phyloP scores from a whole-genome alignment of 30 jellyfish, hydroid and myxozoan genomes.

The Hydractinia echinata region DNA sequence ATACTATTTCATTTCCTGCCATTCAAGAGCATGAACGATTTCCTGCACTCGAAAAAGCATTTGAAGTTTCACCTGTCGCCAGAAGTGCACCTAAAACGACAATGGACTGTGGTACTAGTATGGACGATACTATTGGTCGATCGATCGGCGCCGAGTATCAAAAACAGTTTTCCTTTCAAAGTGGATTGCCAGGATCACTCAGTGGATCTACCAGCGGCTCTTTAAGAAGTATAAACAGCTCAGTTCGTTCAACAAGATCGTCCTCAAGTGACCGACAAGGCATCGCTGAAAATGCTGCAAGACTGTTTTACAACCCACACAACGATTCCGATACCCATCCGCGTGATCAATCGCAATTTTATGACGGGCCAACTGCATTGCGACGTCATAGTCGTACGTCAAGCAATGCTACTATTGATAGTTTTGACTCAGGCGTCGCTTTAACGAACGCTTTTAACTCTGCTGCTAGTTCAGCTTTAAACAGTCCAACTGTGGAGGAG shows the following conservation, averaged over 20 bases:
- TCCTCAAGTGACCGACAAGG: conserved; percentile 21
- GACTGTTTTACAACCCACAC: conserved; percentile 8
- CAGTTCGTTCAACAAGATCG: conserved; percentile 1
- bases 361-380: not conserved
- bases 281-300: conserved; percentile 1
- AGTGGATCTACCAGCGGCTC: not conserved
- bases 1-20: conserved; percentile 6
- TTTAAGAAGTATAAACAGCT: not conserved
- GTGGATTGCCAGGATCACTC: not conserved
- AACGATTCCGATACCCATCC: not conserved
- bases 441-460: not conserved
- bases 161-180: not conserved
- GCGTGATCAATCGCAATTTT: not conserved
- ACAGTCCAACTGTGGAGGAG: not conserved
- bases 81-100: not conserved
- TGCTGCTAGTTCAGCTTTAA: conserved; percentile 16
- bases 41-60: not conserved
- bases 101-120: not conserved
- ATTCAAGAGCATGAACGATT: not conserved
- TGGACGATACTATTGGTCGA: conserved; percentile 16
- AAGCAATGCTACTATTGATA: conserved; percentile 21
- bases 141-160: not conserved
- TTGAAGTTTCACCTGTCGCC: not conserved
- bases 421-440: conserved; percentile 30
- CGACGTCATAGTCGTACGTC: conserved; percentile 24